These are phyloP conservation scores for Maniola jurtina DNA, from an alignment of 1,140 invertebrate species.

Conservation along the genomic window DNA sequence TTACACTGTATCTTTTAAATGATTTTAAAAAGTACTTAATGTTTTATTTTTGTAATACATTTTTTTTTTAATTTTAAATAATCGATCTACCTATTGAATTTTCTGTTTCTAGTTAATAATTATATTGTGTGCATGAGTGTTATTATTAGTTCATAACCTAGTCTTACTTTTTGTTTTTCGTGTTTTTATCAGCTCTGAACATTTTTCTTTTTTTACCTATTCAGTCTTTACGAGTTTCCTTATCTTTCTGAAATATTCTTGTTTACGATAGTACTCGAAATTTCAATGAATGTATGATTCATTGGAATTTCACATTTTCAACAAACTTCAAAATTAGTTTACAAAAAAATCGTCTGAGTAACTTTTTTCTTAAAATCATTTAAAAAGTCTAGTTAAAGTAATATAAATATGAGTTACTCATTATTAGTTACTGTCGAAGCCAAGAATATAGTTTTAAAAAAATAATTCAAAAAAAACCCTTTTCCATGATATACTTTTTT, in stretches of 20 bases:
- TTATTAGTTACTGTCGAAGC: background rate
- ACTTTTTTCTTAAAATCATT: too few species aligned
- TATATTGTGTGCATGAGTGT: constrained; percentile 19
- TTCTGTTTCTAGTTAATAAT: background rate
- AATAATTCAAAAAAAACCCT: background rate
- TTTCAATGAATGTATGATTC: too few species aligned
- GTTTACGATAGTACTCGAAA: background rate
- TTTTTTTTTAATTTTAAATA: too few species aligned
- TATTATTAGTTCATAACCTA: constrained; percentile 21
- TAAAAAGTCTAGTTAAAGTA: too few species aligned
- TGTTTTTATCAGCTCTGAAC: background rate
- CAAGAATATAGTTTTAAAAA: background rate
- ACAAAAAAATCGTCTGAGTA: too few species aligned
- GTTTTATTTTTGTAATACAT: background rate
- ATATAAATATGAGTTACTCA: background rate
- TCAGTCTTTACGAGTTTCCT: constrained; percentile 1
- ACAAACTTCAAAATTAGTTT: too few species aligned
- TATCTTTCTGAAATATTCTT: constrained; percentile 4
- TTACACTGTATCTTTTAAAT: too few species aligned
- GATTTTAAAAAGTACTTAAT: too few species aligned
- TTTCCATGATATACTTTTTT: background rate
- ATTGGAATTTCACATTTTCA: too few species aligned
- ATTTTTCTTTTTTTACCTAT: constrained; percentile 1
- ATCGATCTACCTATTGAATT: background rate
- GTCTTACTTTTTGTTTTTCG: constrained; percentile 21